phyloP scores from a whole-genome alignment of 2,797 vertebrate species.

The Scyliorhinus canicula region DNA sequence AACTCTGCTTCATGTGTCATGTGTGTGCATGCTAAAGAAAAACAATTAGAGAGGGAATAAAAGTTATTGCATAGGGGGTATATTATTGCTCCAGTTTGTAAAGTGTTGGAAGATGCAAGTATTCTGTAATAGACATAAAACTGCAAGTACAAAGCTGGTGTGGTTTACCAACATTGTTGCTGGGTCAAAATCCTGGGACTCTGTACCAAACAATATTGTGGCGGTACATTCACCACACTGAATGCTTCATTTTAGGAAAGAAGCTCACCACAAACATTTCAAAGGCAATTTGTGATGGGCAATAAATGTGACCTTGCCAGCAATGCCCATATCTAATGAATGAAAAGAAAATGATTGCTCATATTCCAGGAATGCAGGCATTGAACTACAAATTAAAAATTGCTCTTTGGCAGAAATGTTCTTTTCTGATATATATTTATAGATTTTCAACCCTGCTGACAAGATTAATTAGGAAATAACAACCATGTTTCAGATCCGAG shows the following conservation, averaged over 20 bases:
- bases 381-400: not conserved
- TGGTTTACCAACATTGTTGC: not conserved
- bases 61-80: not conserved
- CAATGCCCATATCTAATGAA: not conserved
- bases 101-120: not conserved
- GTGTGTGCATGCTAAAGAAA: not conserved
- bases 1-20: not conserved
- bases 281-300: not conserved
- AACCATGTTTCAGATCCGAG: not conserved
- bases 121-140: not conserved
- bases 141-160: not conserved
- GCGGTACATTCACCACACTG: not conserved
- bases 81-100: not conserved
- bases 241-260: not conserved
- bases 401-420: not conserved
- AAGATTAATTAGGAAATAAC: not conserved
- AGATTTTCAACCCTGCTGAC: not conserved
- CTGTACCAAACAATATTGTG: not conserved
- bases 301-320: not conserved
- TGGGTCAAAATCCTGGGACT: no score
- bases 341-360: not conserved
- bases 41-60: not conserved
- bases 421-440: not conserved
- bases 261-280: not conserved
- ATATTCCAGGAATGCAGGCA: not conserved